Base-by-base conservation (phyloP, 2,888 invertebrate genomes). In the Leptura quadrifasciata region DNA sequence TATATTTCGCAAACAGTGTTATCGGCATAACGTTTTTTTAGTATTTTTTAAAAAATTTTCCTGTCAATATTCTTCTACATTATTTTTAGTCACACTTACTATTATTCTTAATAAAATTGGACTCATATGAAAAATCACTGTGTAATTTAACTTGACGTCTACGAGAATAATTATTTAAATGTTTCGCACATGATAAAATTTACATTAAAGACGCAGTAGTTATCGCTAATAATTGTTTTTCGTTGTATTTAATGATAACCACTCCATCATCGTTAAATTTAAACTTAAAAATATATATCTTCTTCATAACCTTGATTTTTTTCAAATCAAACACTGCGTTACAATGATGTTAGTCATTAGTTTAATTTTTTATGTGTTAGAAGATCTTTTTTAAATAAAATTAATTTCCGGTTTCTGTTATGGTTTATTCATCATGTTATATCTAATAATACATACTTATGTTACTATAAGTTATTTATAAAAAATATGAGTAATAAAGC, bases 241-340 rank as follows among this genome's bases (percentile, higher is more conserved):
- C 68, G 57, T 55, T 69, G 20, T 15, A 69, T 69, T 58, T 58
- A 58, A 69, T 69, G 69, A 39, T 69, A 47, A 58, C 21, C 39
- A 57, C 69, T 58, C 39, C 69, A 69, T 69, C 69, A 69, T 69
- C 69, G 69, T 69, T 69, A 69, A 69, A 69, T 39, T 69, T 69
- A 69, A 69, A 69, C 57, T 18, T 69, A 69, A 69, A 63, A 69
- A 69, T 69, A 57, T 69, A 57, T 54, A 35, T 69, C 57, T 57
- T 69, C 58, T 69, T 60, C 57, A 18, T 39, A 35, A 69, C 69
- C 69, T 69, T 69, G 69, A 69, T 58, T 58, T 69, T 57, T 69
- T 57, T 69, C 3, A n/a, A 54, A 69, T 69, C 21, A 69, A 58
- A 58, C 47, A 69, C 69, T 24, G 17, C 57, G 57, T 69, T 39